Evolutionary conservation across 2,113 vertebrate genomes (phyloP).

Genomic region (Larimichthys crocea): DNA sequence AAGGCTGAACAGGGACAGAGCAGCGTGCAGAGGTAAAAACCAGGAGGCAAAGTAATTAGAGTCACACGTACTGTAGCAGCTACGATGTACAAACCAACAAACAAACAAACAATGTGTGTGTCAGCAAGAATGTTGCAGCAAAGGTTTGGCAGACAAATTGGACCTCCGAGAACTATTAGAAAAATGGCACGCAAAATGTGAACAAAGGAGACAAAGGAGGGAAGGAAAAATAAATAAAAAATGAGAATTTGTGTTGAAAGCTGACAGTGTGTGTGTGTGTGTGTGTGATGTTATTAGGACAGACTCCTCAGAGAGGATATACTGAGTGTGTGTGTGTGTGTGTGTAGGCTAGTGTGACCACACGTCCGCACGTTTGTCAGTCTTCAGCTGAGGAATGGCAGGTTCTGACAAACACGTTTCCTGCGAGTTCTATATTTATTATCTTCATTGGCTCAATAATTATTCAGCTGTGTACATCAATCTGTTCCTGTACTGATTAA

Average conservation of each 20-base stretch:
- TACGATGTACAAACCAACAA: constrained; percentile 5
- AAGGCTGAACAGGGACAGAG: constrained; percentile 10
- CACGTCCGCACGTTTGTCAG: not conserved
- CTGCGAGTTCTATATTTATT: constrained; percentile 26
- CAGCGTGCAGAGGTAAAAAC: constrained; percentile 5
- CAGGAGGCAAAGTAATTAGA: constrained; percentile 35
- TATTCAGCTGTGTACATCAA: constrained; percentile 62
- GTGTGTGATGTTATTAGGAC: not conserved
- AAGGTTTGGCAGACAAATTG: constrained; percentile 46
- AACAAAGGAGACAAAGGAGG: not conserved
- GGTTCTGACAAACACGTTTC: constrained; percentile 32
- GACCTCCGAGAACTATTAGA: constrained; percentile 27
- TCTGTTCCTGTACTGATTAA: constrained; percentile 65
- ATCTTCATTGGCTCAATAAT: constrained; percentile 32
- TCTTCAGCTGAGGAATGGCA: constrained; percentile 1
- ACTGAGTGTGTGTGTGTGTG: not conserved
- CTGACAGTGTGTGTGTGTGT: not conserved
- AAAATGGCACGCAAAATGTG: constrained; percentile 7
- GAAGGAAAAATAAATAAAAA: not conserved
- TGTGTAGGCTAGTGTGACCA: not conserved
- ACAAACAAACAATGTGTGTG: constrained; percentile 9
- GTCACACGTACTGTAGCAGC: constrained; percentile 6
- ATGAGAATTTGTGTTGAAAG: not conserved
- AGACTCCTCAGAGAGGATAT: not conserved
- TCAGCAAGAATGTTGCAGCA: constrained; percentile 15